A percentile compares a stretch with the other conserved stretches of the same genome.
Evolutionary conservation across 2,888 invertebrate genomes (phyloP).

Genomic region (Nemurella pictetii): DNA sequence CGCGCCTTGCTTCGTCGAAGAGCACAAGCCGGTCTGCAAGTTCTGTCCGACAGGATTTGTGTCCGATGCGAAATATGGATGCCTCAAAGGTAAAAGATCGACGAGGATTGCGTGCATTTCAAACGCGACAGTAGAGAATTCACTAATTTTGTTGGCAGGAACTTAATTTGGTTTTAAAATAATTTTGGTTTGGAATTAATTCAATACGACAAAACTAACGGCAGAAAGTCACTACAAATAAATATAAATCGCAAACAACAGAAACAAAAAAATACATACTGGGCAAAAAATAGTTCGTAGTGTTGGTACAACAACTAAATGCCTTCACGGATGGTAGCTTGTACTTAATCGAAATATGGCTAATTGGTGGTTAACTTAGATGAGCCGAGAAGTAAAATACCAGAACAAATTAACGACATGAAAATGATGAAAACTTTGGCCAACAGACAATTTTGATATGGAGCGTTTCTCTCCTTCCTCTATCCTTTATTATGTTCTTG

Average conservation of each 20-base stretch:
- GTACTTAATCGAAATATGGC: background rate
- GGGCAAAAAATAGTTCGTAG: background rate
- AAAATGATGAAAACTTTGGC: conserved; percentile 1
- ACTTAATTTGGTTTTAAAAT: conserved; percentile 13
- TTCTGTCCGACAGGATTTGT: conserved; percentile 93
- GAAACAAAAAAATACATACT: conserved; percentile 5
- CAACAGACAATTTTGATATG: background rate
- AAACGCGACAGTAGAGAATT: background rate
- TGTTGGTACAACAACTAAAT: background rate
- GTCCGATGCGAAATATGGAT: conserved; percentile 90
- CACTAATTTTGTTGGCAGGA: background rate
- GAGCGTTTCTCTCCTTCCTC: conserved; percentile 40
- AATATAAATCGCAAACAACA: conserved; percentile 1
- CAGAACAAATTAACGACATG: conserved; percentile 13
- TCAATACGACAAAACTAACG: conserved; percentile 23
- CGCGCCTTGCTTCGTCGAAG: conserved; percentile 90
- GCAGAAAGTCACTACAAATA: conserved; percentile 5
- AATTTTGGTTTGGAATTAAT: conserved; percentile 29
- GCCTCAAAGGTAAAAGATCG: conserved; percentile 85
- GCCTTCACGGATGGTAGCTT: background rate
- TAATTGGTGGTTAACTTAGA: background rate
- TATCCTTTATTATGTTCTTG: conserved; percentile 34
- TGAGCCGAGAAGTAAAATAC: background rate
- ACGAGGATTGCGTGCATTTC: background rate
- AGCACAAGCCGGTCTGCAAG: conserved; percentile 94